These are phyloP conservation scores for Stenopsyche tienmushanensis DNA, from an alignment of 1,140 invertebrate genomes.

Conservation along the genomic window DNA sequence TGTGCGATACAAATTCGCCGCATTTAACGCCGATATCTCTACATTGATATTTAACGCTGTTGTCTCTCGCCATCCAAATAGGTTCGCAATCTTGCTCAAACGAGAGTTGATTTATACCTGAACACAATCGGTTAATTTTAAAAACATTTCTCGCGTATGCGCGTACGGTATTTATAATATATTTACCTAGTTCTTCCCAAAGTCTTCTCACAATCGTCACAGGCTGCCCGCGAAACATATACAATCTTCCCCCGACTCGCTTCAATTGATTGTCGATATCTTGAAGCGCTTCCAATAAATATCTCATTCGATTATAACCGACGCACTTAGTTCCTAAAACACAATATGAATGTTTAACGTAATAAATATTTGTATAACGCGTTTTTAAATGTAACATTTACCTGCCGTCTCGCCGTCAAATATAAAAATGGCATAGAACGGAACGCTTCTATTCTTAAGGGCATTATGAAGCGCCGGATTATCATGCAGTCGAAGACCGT, in stretches of 20 bases:
- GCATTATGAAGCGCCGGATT: slow-evolving; percentile 69
- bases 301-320: slow-evolving; percentile 70
- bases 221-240: slow-evolving; percentile 66
- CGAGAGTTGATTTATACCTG: slow-evolving; percentile 56
- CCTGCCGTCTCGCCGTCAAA: slow-evolving; percentile 73
- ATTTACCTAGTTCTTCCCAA: slow-evolving; percentile 57
- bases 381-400: slow-evolving; percentile 41
- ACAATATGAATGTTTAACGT: slow-evolving; percentile 6
- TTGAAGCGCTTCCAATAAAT: slow-evolving; percentile 68
- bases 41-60: slow-evolving; percentile 60
- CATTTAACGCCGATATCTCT: slow-evolving; percentile 57
- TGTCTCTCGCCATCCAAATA: slow-evolving; percentile 66
- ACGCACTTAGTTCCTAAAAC: slow-evolving; percentile 61
- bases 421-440: slow-evolving; percentile 67
- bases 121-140: slow-evolving; percentile 2
- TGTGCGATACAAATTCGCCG: slow-evolving; percentile 68
- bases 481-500: slow-evolving; percentile 73
- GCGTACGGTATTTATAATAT: background rate
- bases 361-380: slow-evolving; percentile 25
- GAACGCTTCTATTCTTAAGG: slow-evolving; percentile 51
- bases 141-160: too few species aligned
- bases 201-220: slow-evolving; percentile 60
- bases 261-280: slow-evolving; percentile 66
- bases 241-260: slow-evolving; percentile 60
- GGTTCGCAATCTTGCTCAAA: slow-evolving; percentile 76